Evolutionary conservation across 2,113 vertebrate species (phyloP).

Genomic region (Myotis davidii): DNA sequence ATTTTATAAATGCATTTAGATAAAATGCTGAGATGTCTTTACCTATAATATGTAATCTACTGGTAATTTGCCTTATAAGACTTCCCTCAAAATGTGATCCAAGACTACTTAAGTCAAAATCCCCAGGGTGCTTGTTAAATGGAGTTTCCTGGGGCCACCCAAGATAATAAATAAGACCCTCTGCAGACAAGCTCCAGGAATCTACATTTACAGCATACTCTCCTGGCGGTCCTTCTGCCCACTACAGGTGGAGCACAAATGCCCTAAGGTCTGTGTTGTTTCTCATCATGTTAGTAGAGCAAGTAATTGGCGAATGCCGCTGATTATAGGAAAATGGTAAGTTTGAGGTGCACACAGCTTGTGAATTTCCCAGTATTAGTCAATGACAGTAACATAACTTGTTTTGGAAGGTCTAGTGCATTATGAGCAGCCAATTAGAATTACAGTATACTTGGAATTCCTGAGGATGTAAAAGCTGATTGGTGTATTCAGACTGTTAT

Average conservation of each 20-base stretch:
- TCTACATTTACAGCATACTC: background rate
- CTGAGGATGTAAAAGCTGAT: background rate
- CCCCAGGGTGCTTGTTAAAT: background rate
- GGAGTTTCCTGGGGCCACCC: background rate
- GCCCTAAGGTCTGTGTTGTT: background rate
- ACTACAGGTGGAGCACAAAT: background rate
- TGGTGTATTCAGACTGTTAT: background rate
- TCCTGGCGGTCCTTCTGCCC: background rate
- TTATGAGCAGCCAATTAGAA: background rate
- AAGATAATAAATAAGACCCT: conserved; percentile 35
- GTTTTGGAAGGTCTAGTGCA: background rate
- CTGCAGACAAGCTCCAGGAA: background rate
- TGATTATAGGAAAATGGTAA: background rate
- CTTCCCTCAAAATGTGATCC: conserved; percentile 22
- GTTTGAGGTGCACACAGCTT: background rate
- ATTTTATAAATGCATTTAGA: conserved; percentile 33
- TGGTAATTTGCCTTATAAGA: background rate
- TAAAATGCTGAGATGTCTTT: conserved; percentile 20
- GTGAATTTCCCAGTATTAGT: background rate
- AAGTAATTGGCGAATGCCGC: background rate
- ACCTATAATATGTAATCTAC: background rate
- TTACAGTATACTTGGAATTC: background rate
- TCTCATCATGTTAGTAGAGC: background rate
- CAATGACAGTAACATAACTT: background rate
- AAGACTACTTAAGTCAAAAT: background rate